Evolutionary conservation across 2,113 vertebrate species (phyloP).

Genomic region (Megatriorchis doriae): DNA sequence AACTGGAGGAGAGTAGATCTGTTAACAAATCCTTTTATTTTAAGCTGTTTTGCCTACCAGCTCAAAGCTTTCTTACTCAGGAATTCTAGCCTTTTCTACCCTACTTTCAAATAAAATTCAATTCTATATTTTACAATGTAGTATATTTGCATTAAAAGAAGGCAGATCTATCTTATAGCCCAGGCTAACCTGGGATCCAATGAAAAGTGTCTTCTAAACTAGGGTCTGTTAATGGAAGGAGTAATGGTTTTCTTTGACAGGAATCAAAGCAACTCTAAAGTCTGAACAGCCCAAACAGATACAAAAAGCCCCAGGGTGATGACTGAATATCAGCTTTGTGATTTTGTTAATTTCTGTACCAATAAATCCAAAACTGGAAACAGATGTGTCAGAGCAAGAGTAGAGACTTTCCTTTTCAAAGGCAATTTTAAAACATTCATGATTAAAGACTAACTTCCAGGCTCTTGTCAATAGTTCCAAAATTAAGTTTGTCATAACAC

Average conservation of each 20-base stretch:
- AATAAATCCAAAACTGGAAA: not conserved
- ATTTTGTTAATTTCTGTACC: not conserved
- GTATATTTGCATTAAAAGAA: not conserved
- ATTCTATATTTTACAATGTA: not conserved
- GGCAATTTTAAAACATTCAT: not conserved
- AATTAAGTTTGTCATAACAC: constrained; percentile 27
- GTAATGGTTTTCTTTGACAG: not conserved
- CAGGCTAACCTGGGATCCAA: not conserved
- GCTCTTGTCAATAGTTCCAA: constrained; percentile 25
- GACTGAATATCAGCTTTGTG: not conserved
- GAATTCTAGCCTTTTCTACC: not conserved
- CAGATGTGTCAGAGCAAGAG: not conserved
- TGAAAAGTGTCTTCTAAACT: not conserved
- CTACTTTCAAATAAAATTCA: not conserved
- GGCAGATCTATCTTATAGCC: not conserved
- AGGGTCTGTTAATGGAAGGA: not conserved
- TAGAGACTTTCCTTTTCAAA: not conserved
- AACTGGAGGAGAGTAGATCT: not conserved
- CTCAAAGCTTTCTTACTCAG: not conserved
- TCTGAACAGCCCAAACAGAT: not conserved
- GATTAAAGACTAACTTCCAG: constrained; percentile 28
- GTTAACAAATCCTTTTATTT: not conserved
- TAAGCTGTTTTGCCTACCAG: not conserved
- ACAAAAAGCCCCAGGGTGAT: not conserved
- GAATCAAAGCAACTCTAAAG: not conserved